Evolutionary conservation across 2,797 vertebrate species (phyloP), one percentile per base, ranked within the genome.

Genomic region (Artibeus lituratus): DNA sequence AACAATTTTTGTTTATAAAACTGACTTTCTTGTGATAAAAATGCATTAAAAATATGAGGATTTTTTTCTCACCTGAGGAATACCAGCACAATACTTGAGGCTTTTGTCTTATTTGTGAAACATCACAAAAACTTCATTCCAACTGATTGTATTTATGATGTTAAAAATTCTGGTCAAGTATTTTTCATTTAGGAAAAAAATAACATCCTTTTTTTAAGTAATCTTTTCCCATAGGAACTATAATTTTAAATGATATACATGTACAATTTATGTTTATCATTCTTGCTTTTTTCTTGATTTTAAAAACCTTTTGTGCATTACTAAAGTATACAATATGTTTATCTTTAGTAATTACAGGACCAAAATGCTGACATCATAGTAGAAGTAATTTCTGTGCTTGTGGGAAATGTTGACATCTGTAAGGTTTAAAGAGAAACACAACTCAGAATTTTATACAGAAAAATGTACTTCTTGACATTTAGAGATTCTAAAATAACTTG

Each of bases 1-100:
- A 65, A 65, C 44, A 67, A 32, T 72, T 95, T 94, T 67, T 62
- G 22, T 85, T 90, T 55, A n/a, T n/a, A 90, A 92, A 92, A 94
- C 67, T 92, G 57, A 65, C 14, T 94, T 94, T 92, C 39, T 81
- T 32, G 15, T 85, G 12, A 29, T 73, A 44, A 82, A 94, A 95
- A 69, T 2, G 0, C 9, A 81, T 57, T 19, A 80, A 16, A 88
- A 76, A 81, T 72, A 10, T 51, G 14, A 53, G 14, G 19, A 55
- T 15, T 80, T 4, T 72, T 96, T 83, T 37, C 7, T 94, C 26
- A 62, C 22, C 57, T 91, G 26, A 94, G 53, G 2, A 78, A 90
- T 69, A 92, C 29, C 53, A 93, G 14, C 10, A 47, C 47, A 70
- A 84, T 35, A 82, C 84, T 72, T 67, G 18, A 94, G 18, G 26